Percentiles rank a stretch among this genome's conserved stretches.
phyloP scores from a whole-genome alignment of 2,888 invertebrate species.

The Drosophila koepferae region DNA sequence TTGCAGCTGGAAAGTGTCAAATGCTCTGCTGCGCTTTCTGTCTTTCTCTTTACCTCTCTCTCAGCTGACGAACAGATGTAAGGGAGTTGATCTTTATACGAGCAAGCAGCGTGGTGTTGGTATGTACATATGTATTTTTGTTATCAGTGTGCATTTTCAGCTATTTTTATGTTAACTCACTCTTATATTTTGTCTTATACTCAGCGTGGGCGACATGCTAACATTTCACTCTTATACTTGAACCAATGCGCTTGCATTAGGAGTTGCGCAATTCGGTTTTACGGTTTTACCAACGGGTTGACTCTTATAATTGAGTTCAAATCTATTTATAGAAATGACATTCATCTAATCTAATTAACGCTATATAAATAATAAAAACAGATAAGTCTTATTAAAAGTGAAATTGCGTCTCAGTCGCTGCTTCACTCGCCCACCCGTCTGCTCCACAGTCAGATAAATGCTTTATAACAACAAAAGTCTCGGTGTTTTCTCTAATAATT shows the following conservation, averaged over 20 bases:
- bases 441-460: slow-evolving; percentile 6
- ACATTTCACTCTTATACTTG: not conserved
- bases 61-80: not conserved
- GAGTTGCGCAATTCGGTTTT: not conserved
- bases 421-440: not conserved
- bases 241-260: not conserved
- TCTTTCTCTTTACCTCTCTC: not conserved
- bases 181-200: slow-evolving; percentile 5
- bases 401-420: slow-evolving; percentile 36
- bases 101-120: not conserved
- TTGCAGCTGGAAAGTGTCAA: slow-evolving; percentile 4
- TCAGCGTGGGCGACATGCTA: not conserved
- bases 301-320: not conserved
- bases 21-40: not conserved
- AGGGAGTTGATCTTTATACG: slow-evolving; percentile 1
- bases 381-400: slow-evolving; percentile 24
- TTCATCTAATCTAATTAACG: slow-evolving; percentile 32
- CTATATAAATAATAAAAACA: slow-evolving; percentile 9
- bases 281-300: not conserved
- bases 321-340: slow-evolving; percentile 24
- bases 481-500: slow-evolving; percentile 48
- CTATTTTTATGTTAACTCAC: not conserved
- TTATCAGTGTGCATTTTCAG: not conserved
- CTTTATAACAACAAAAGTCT: slow-evolving; percentile 19
- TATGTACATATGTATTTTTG: not conserved